Evolutionary conservation across 2,797 vertebrate genomes (phyloP).

Genomic region (Catharus ustulatus): DNA sequence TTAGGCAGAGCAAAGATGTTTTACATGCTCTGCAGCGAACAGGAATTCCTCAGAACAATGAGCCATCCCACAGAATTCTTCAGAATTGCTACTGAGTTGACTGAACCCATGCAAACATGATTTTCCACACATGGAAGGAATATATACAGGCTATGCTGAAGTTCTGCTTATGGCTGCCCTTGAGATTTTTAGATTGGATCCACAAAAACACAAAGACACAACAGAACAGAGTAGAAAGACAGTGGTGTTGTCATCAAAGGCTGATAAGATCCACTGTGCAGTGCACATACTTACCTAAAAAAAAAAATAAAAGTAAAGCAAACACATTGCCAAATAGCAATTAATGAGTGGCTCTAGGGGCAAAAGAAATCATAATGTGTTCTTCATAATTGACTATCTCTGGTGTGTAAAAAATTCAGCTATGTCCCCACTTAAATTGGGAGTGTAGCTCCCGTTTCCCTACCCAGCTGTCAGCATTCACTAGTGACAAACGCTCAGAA

Average conservation of each 20-base stretch:
- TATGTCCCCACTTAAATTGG: not conserved
- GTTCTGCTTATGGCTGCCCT: not conserved
- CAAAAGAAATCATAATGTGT: not conserved
- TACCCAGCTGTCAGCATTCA: not conserved
- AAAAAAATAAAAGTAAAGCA: not conserved
- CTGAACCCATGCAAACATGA: conserved; percentile 6
- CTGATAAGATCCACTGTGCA: not conserved
- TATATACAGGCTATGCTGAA: not conserved
- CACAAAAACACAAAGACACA: not conserved
- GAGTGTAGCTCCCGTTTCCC: not conserved
- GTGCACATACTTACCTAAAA: not conserved
- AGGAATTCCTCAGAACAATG: conserved; percentile 10
- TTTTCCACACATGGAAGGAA: conserved; percentile 44
- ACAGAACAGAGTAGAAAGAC: not conserved
- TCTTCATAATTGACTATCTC: not conserved
- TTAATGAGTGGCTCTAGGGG: not conserved
- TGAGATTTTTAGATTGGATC: not conserved
- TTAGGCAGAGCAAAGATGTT: not conserved
- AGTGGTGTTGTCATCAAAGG: rapidly evolving
- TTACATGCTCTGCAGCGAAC: not conserved
- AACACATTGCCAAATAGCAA: not conserved
- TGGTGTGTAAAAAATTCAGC: not conserved
- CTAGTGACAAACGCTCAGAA: not conserved
- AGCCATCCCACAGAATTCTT: conserved; percentile 35
- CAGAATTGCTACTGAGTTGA: conserved; percentile 35